These are phyloP conservation scores for Chloroclysta siterata DNA, from an alignment of 2,888 invertebrate genomes.

Conservation along the genomic window DNA sequence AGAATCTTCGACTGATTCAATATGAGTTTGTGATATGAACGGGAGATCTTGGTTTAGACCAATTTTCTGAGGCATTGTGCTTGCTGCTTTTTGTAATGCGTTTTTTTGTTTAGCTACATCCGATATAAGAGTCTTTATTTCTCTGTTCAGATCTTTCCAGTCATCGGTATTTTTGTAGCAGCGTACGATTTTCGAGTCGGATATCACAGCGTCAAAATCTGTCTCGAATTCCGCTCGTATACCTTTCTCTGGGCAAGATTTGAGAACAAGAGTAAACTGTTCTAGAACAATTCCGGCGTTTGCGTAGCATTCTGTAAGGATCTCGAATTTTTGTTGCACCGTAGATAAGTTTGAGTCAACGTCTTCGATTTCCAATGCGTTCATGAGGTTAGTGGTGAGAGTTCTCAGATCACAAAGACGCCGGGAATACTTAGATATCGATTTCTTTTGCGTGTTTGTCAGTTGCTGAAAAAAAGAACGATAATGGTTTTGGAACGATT, in stretches of 20 bases:
- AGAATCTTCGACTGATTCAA: conserved; percentile 65
- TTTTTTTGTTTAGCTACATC: conserved; percentile 70
- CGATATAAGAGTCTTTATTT: conserved; percentile 61
- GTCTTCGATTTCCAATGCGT: conserved; percentile 62
- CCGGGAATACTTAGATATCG: conserved; percentile 84
- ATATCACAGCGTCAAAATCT: conserved; percentile 68
- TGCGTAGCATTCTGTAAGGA: conserved; percentile 78
- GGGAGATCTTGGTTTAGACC: conserved; percentile 49
- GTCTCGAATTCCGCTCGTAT: conserved; percentile 56
- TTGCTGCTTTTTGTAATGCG: conserved; percentile 62
- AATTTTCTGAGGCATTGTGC: conserved; percentile 61
- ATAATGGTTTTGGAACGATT: neutral
- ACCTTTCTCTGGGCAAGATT: conserved; percentile 74
- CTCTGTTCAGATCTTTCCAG: conserved; percentile 66
- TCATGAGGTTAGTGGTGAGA: conserved; percentile 71
- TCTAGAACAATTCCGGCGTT: conserved; percentile 84
- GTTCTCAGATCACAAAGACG: conserved; percentile 84
- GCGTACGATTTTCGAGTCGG: conserved; percentile 65
- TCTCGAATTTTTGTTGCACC: conserved; percentile 64
- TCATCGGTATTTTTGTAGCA: conserved; percentile 73
- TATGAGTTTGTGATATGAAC: conserved; percentile 65
- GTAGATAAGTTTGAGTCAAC: conserved; percentile 60
- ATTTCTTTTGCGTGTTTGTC: conserved; percentile 87
- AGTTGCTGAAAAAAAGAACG: conserved; percentile 75
- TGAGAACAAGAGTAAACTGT: conserved; percentile 88